Evolutionary conservation across 2,888 invertebrate genomes (phyloP).

Genomic region (Cepaea hortensis): DNA sequence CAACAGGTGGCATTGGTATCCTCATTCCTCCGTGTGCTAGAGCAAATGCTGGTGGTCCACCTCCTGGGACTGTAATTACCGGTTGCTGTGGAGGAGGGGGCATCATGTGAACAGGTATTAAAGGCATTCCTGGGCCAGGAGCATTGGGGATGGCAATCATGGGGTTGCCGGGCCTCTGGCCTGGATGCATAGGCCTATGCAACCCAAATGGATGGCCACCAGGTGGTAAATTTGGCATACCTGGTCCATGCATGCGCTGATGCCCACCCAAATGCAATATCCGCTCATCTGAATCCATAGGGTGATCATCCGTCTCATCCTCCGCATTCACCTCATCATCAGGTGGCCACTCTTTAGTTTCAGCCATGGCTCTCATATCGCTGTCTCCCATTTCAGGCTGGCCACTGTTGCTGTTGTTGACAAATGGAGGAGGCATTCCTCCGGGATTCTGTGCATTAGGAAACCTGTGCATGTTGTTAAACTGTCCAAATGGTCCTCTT

Average conservation of each 20-base stretch:
- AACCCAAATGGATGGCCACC: slow-evolving; percentile 32
- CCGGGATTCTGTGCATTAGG: slow-evolving; percentile 30
- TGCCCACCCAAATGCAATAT: slow-evolving; percentile 12
- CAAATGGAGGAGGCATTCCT: slow-evolving; percentile 40
- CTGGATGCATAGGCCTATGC: slow-evolving; percentile 23
- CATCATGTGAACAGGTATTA: slow-evolving; percentile 47
- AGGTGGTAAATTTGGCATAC: slow-evolving; percentile 10
- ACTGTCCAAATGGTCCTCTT: slow-evolving; percentile 32
- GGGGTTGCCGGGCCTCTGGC: slow-evolving; percentile 25
- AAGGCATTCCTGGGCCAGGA: slow-evolving; percentile 25
- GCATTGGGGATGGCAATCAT: slow-evolving; percentile 37
- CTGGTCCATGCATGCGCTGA: slow-evolving; percentile 27
- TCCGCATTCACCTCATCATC: slow-evolving; percentile 50
- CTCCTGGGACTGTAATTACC: slow-evolving; percentile 44
- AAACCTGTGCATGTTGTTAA: slow-evolving; percentile 32
- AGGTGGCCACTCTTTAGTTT: slow-evolving; percentile 53
- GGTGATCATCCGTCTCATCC: slow-evolving; percentile 45
- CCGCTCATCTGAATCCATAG: slow-evolving; percentile 48
- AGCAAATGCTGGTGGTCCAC: slow-evolving; percentile 38
- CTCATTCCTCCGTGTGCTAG: slow-evolving; percentile 42
- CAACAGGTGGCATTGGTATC: slow-evolving; percentile 36
- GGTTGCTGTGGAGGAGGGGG: slow-evolving; percentile 37
- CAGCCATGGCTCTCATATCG: slow-evolving; percentile 47
- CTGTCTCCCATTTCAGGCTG: slow-evolving; percentile 36
- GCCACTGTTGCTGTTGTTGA: slow-evolving; percentile 12